These are phyloP conservation scores for Netelia virgata DNA, from an alignment of 2,888 invertebrate species.

Conservation along the genomic window DNA sequence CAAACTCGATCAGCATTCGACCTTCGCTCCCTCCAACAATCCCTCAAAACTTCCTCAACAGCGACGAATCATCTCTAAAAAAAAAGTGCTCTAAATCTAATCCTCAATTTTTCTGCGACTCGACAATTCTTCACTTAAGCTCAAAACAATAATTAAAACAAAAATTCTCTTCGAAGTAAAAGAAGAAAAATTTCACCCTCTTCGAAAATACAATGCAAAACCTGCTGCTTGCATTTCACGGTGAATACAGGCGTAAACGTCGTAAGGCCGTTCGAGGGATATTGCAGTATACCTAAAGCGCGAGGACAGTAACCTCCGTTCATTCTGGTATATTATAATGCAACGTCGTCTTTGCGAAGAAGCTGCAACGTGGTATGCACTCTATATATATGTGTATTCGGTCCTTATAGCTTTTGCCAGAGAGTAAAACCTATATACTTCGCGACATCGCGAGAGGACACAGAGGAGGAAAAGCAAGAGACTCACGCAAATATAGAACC, in stretches of 20 bases:
- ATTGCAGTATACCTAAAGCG: slow-evolving; percentile 6
- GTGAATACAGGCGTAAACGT: slow-evolving; percentile 4
- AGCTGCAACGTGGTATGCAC: background rate
- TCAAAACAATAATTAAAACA: no score
- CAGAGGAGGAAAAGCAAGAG: background rate
- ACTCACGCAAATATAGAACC: slow-evolving; percentile 75
- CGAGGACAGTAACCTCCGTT: slow-evolving; percentile 26
- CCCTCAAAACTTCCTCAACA: no score
- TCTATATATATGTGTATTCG: background rate
- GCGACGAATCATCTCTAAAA: no score
- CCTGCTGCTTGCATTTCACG: background rate
- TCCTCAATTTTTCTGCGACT: no score
- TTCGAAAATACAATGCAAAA: slow-evolving; percentile 15
- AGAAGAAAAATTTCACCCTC: background rate
- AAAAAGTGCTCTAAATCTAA: no score
- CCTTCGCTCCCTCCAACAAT: no score
- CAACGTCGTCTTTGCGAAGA: background rate
- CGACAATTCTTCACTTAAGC: no score
- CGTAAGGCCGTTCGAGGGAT: slow-evolving; percentile 4
- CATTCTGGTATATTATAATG: background rate
- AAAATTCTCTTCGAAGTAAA: background rate
- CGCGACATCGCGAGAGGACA: slow-evolving; percentile 12
- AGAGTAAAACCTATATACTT: slow-evolving; percentile 2
- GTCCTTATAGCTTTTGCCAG: background rate
- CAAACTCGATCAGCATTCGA: no score